phyloP scores from a whole-genome alignment of 2,888 invertebrate genomes.

The Eupithecia tripunctaria region DNA sequence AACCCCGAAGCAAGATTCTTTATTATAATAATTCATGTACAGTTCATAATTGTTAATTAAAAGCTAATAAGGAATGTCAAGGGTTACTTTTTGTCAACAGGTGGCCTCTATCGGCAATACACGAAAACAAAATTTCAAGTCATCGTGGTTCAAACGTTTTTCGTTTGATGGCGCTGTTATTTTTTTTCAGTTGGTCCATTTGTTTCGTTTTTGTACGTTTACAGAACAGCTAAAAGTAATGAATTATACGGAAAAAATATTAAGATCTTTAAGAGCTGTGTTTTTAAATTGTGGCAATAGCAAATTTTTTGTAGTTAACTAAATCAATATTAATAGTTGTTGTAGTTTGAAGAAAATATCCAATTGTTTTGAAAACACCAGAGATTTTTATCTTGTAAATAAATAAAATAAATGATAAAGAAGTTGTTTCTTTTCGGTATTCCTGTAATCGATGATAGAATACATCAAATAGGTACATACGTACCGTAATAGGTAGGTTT shows the following conservation, averaged over 20 bases:
- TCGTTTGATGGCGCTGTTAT: not conserved
- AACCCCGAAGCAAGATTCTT: not conserved
- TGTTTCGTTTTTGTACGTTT: not conserved
- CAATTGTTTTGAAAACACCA: not conserved
- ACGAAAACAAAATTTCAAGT: not conserved
- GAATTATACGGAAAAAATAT: not conserved
- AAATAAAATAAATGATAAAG: not conserved
- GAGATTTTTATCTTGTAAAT: constrained; percentile 10
- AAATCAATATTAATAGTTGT: not conserved
- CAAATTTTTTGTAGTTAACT: not conserved
- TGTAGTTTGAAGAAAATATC: not conserved
- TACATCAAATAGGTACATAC: no score
- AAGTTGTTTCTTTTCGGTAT: constrained; percentile 1
- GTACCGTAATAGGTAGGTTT: no score
- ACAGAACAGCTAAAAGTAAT: not conserved
- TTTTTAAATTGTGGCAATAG: not conserved
- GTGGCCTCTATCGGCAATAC: not conserved
- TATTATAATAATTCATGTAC: not conserved
- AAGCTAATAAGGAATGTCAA: not conserved
- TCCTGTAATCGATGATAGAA: not conserved
- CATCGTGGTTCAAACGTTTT: not conserved
- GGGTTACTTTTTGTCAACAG: not conserved
- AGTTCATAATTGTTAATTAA: not conserved
- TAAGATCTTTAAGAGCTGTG: not conserved
- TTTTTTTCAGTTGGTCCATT: not conserved